phyloP scores from a whole-genome alignment of 2,797 vertebrate species.

The Lacerta viridis region DNA sequence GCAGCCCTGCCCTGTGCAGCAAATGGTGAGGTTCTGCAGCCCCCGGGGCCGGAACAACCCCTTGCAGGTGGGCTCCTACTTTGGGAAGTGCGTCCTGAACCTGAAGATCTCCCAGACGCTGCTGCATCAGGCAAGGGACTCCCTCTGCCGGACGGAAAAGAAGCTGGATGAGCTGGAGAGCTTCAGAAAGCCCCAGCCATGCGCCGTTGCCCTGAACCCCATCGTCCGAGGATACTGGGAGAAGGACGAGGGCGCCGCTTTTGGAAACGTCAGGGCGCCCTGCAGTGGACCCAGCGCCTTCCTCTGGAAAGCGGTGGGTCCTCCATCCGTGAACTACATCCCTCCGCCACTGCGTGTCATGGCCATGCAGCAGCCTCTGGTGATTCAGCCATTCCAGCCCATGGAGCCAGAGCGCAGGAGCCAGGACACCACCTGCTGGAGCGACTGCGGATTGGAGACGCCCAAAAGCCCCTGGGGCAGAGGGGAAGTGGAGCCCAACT shows the following conservation, averaged over 20 bases:
- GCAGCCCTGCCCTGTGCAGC: background rate
- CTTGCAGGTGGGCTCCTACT: constrained; percentile 60
- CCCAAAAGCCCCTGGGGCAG: constrained; percentile 23
- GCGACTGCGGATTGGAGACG: background rate
- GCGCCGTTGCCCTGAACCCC: fast-evolving
- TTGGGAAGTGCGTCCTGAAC: constrained; percentile 75
- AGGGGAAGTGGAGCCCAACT: constrained; percentile 15
- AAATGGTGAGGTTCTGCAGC: constrained; percentile 29
- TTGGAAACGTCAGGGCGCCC: background rate
- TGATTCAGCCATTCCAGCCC: background rate
- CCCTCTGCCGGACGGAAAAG: constrained; percentile 41
- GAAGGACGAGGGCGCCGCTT: background rate
- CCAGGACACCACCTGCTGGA: background rate
- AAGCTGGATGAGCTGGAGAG: constrained; percentile 47
- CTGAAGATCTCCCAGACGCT: constrained; percentile 68
- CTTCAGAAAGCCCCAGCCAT: constrained; percentile 22
- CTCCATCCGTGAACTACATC: constrained; percentile 67
- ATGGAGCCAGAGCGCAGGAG: constrained; percentile 16
- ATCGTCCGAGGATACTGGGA: background rate
- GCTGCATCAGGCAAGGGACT: constrained; percentile 44
- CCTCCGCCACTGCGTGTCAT: background rate
- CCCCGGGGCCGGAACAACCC: constrained; percentile 26
- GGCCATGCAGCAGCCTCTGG: background rate
- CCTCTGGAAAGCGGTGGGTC: constrained; percentile 61
- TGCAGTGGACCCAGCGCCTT: background rate